Base-by-base conservation (phyloP, 2,888 invertebrate species). In the Cerastis rubricosa region DNA sequence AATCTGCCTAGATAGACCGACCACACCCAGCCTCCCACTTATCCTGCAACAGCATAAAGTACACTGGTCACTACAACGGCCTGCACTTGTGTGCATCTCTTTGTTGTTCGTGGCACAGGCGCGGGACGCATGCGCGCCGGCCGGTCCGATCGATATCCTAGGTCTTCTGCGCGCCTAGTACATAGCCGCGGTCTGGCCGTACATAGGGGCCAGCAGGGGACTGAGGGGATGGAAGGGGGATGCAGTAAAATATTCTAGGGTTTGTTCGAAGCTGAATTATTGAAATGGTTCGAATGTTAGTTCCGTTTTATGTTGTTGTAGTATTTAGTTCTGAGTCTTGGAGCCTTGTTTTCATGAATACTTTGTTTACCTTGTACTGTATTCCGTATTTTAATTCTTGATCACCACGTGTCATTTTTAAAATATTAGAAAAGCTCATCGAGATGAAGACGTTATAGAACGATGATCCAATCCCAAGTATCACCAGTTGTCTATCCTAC, bases 71-170 rank as follows among this genome's bases (percentile, higher is more conserved):
- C 51, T 22, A 63, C 68, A 49, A 0, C 12, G 0, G 19, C 7
- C 12, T 76, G 71, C 68, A 59, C 17, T 47, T 40, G 82, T 85
- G 85, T 81, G 85, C 68, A 71, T 45, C 25, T 49, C 70, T 81
- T 81, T 71, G 71, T 85, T 17, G 25, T 12, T 0, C 0, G 6
- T 0, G 61, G 49, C 51, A 65, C 73, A 22, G 5, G 25, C 83
- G 65, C 76, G 82, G 65, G 45, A 29, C 77, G 82, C 85, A 76
- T 70, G 81, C 85, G 83, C n/a, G 59, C 35, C 35, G 25, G 29
- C 12, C 2, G 25, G 2, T 0, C 4, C 29, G 71, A 25, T 83
- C 83, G 11, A 83, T 83, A 76, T 22, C 17, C 19, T 51, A 57
- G 51, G 59, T n/a, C 45, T 47, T 57, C 54, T 75, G 71, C 8